phyloP scores from a whole-genome alignment of 2,797 vertebrate genomes.

The Pantherophis vulpinus region DNA sequence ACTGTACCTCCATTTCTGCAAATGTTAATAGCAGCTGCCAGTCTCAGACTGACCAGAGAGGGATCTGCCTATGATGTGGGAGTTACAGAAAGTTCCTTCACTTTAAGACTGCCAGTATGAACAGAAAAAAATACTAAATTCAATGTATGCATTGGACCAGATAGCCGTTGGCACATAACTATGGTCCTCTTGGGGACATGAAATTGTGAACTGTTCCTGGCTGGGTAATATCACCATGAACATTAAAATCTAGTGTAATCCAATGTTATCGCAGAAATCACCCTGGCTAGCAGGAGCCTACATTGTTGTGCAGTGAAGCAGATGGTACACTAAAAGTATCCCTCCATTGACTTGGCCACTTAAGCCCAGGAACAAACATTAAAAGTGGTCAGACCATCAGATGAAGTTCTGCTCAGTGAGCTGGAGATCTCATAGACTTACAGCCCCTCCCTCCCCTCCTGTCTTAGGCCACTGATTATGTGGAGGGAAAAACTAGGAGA shows the following conservation, averaged over 20 bases:
- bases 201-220: background rate
- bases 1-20: background rate
- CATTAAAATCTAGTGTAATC: background rate
- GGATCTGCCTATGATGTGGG: background rate
- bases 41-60: background rate
- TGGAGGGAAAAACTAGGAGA: background rate
- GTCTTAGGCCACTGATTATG: background rate
- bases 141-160: background rate
- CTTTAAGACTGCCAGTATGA: background rate
- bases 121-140: background rate
- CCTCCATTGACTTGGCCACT: background rate
- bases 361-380: background rate
- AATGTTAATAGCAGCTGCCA: background rate
- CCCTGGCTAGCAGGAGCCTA: background rate
- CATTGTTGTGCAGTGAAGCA: background rate
- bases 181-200: background rate
- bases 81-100: background rate
- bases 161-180: background rate
- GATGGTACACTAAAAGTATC: background rate
- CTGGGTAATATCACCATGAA: background rate
- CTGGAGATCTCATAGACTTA: background rate
- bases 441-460: background rate
- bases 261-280: background rate
- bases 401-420: background rate
- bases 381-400: background rate